These are phyloP conservation scores for Halcyon malimbica DNA, from an alignment of 2,113 vertebrate species.

Conservation along the genomic window DNA sequence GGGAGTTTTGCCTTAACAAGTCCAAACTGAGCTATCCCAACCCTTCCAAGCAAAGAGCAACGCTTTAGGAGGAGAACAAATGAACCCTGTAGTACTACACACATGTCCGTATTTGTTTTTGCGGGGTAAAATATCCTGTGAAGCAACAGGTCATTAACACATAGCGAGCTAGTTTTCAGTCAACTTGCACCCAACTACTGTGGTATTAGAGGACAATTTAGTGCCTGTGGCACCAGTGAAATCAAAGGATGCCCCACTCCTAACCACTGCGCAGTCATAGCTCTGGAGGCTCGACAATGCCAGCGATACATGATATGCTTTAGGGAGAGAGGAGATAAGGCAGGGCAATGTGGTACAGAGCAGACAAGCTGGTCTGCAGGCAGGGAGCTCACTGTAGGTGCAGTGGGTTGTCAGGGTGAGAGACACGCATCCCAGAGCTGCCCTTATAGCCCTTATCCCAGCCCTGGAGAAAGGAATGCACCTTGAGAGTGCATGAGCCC, in stretches of 20 bases:
- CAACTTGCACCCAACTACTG: not conserved
- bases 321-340: not conserved
- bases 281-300: not conserved
- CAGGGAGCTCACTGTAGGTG: accelerated
- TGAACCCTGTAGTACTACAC: not conserved
- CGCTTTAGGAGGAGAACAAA: not conserved
- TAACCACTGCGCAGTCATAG: accelerated
- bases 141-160: not conserved
- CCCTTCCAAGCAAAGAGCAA: not conserved
- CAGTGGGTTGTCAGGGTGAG: not conserved
- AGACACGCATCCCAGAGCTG: not conserved
- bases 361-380: not conserved
- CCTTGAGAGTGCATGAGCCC: accelerated
- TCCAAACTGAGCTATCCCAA: not conserved
- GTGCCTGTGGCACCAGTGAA: not conserved
- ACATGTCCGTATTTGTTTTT: not conserved
- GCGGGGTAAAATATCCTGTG: not conserved
- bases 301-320: accelerated
- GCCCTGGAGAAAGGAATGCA: not conserved
- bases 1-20: conserved; percentile 11
- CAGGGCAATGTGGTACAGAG: not conserved
- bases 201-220: not conserved
- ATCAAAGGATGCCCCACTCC: not conserved
- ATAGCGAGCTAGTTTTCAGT: not conserved
- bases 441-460: not conserved